These are phyloP conservation scores for Brachyptera risi DNA, from an alignment of 2,888 invertebrate species.

Conservation along the genomic window DNA sequence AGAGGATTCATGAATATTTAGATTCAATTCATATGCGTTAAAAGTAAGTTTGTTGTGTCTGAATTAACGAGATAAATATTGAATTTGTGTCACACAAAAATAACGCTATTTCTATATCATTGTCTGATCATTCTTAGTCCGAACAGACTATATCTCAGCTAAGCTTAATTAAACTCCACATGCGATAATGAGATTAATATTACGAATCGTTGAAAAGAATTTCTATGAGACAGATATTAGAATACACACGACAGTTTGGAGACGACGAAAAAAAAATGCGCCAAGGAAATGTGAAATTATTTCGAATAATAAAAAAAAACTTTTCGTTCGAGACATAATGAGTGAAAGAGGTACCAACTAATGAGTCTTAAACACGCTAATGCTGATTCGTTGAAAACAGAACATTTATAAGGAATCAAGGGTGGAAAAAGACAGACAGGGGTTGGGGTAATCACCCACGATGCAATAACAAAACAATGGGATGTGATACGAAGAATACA, in stretches of 20 bases:
- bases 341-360: constrained; percentile 16
- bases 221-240: not conserved
- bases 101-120: no score
- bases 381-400: no score
- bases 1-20: no score
- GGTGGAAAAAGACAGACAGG: not conserved
- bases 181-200: constrained; percentile 9
- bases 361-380: constrained; percentile 4
- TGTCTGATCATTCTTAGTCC: no score
- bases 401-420: constrained; percentile 11
- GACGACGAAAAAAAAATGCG: not conserved
- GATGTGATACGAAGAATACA: not conserved
- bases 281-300: not conserved
- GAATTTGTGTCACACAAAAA: no score
- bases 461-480: constrained; percentile 14
- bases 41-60: no score
- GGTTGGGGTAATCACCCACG: not conserved
- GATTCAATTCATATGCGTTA: no score
- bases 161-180: no score
- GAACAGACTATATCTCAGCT: no score
- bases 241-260: constrained; percentile 2
- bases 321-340: not conserved
- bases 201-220: constrained; percentile 5
- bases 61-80: no score
- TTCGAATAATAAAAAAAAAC: not conserved